Base-by-base conservation (phyloP, 2,888 invertebrate species). In the Escarpia spicata region DNA sequence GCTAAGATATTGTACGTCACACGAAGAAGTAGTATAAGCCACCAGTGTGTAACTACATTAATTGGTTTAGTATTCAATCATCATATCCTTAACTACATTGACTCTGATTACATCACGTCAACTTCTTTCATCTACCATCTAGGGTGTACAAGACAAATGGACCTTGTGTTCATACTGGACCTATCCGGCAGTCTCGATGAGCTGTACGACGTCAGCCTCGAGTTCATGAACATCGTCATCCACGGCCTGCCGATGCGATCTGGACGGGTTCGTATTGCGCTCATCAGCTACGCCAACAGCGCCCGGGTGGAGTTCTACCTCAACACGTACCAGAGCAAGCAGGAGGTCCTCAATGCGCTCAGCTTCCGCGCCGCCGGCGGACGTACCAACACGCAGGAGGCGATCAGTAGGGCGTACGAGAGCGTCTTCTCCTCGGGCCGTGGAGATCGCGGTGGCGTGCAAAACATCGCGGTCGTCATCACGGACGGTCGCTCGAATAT, bases 111-210 rank as follows among this genome's bases (percentile, higher is more conserved):
- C 4, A 15, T 12, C 52, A 9, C 52, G 52, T 9, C 10, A 52
- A 52, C 9, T 37, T 6, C 3, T 31, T 43, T 43, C 8, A n/a
- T 91, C 15, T 44, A 19, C n/a, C 43, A n/a, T 45, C 75, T 43
- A 93, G 93, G 89, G 12, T 93, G 93, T 89, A 58, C 43, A 37
- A 60, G 91, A 15, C 93, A 92, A 15, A 93, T 92, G 92, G 93
- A 93, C 60, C 92, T 93, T 52, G 93, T 92, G 37, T 93, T 93
- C 58, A 92, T 93, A n/a, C 93, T 93, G 91, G 93, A 93, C 75
- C 58, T 93, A 10, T 93, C 93, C 4, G 93, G 93, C 91, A 92
- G 92, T 60, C 90, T 93, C 43, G 92, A 92, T 15, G 91, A 45
- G 2, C 92, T 92, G n/a, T 92, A 75, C 89, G 92, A 93, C 31